phyloP scores from a whole-genome alignment of 2,888 invertebrate genomes.

The Phyto melanocephala region DNA sequence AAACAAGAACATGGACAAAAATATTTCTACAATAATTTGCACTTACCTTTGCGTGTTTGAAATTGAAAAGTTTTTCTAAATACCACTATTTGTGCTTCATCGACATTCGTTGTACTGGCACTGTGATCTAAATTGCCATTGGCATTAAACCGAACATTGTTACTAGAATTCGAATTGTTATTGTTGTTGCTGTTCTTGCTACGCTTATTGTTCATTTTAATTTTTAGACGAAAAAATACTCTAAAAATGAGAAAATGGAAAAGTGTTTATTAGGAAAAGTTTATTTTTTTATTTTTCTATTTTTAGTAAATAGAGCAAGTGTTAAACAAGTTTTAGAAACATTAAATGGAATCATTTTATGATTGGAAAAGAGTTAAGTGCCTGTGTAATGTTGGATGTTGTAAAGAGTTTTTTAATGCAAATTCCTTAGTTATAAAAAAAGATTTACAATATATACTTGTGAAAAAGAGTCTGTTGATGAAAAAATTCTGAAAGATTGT shows the following conservation, averaged over 20 bases:
- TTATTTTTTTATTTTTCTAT: not conserved
- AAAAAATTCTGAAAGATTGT: no score
- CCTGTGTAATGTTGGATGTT: no score
- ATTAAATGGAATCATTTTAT: no score
- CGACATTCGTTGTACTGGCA: slow-evolving; percentile 54
- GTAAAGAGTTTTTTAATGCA: no score
- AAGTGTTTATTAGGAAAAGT: not conserved
- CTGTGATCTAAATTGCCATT: slow-evolving; percentile 53
- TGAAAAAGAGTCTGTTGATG: no score
- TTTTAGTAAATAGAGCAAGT: not conserved
- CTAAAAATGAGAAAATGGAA: slow-evolving; percentile 59
- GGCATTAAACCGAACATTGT: slow-evolving; percentile 43
- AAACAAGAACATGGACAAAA: no score
- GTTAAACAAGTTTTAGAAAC: not conserved
- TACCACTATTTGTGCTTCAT: slow-evolving; percentile 66
- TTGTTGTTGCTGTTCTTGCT: slow-evolving; percentile 40
- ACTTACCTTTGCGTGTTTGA: slow-evolving; percentile 72
- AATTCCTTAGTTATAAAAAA: no score
- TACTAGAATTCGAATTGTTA: slow-evolving; percentile 6
- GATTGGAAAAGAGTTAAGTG: no score
- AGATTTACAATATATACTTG: no score
- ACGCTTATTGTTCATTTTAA: slow-evolving; percentile 51
- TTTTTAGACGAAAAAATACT: slow-evolving; percentile 70
- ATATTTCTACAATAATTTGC: not conserved
- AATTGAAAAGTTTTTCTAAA: slow-evolving; percentile 70